phyloP scores from a whole-genome alignment of 2,888 invertebrate species.

The Troilus luridus region DNA sequence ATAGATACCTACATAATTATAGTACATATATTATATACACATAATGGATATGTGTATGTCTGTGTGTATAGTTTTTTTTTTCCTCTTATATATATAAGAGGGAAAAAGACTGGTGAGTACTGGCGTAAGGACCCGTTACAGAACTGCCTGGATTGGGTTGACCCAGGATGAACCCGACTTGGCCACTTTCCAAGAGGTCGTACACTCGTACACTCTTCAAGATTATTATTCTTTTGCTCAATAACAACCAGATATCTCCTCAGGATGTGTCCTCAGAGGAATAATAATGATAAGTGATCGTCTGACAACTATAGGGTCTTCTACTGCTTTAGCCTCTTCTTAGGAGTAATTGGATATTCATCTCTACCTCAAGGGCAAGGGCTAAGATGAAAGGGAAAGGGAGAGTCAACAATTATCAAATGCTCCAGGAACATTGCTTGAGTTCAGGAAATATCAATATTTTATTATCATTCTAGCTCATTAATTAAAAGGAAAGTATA shows the following conservation, averaged over 20 bases:
- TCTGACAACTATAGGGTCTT: background rate
- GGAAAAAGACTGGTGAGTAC: too few relatives aligned
- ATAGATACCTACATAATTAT: too few relatives aligned
- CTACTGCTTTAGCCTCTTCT: background rate
- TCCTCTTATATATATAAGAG: too few relatives aligned
- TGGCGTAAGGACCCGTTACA: conserved; percentile 6
- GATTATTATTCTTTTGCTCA: background rate
- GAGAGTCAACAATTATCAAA: background rate
- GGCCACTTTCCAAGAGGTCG: conserved; percentile 6
- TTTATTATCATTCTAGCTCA: background rate
- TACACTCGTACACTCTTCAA: background rate
- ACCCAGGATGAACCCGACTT: conserved; percentile 23
- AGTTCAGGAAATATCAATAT: background rate
- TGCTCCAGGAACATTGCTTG: background rate
- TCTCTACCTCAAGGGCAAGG: background rate
- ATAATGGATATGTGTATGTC: too few relatives aligned
- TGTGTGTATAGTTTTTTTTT: too few relatives aligned
- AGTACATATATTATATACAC: too few relatives aligned
- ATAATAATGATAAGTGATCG: background rate
- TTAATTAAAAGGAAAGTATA: too few relatives aligned
- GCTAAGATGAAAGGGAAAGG: background rate
- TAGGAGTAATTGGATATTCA: conserved; percentile 16
- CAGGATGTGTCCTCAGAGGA: background rate
- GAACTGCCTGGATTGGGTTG: conserved; percentile 9
- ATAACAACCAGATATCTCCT: background rate